phyloP scores from a whole-genome alignment of 2,113 vertebrate species.

The Heterochromis multidens region DNA sequence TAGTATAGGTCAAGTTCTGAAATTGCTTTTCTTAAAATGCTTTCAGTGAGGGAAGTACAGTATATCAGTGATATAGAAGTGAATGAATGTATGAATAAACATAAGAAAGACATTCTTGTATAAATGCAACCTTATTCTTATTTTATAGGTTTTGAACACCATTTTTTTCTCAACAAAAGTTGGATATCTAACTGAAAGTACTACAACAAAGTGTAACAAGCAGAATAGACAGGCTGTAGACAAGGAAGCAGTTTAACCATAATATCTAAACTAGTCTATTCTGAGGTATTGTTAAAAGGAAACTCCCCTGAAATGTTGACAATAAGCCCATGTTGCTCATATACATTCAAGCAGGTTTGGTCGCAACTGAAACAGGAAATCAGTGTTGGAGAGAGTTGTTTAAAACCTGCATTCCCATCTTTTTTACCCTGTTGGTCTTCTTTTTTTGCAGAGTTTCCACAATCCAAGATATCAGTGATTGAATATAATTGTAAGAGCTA shows the following conservation, averaged over 20 bases:
- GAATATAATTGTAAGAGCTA: background rate
- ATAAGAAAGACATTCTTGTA: background rate
- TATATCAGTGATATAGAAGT: background rate
- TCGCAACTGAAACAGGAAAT: background rate
- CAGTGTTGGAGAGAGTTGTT: background rate
- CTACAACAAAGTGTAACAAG: background rate
- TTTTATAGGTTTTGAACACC: too few relatives aligned
- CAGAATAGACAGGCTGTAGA: too few relatives aligned
- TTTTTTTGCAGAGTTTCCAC: background rate
- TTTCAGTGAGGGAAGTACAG: background rate
- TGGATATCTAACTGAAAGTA: background rate
- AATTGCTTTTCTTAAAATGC: background rate
- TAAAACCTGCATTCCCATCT: too few relatives aligned
- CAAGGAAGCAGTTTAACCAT: too few relatives aligned
- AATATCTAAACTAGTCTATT: background rate
- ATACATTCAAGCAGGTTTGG: background rate
- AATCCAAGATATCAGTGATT: background rate
- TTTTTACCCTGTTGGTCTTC: background rate
- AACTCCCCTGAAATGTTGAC: background rate
- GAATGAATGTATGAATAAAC: background rate
- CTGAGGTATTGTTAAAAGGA: background rate
- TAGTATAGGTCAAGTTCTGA: constrained; percentile 8
- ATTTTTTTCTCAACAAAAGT: background rate
- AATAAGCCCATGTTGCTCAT: background rate
- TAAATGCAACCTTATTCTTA: background rate